phyloP scores from a whole-genome alignment of 2,113 vertebrate species.

The Hippocampus abdominalis region DNA sequence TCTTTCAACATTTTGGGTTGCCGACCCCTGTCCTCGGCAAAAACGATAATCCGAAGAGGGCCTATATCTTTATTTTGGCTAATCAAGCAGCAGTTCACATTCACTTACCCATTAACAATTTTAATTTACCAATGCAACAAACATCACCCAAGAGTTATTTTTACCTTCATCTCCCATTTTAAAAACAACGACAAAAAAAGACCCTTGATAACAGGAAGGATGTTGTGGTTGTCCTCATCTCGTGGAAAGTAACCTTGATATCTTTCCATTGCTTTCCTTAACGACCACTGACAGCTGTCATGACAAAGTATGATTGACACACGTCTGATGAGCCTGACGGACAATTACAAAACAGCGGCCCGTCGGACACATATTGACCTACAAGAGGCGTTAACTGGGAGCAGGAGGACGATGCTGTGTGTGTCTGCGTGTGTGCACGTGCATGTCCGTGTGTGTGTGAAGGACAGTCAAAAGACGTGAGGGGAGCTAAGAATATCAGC shows the following conservation, averaged over 20 bases:
- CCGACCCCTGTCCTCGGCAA: too few species aligned
- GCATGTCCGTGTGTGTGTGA: background rate
- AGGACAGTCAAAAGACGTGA: slow-evolving; percentile 40
- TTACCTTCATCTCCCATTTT: slow-evolving; percentile 10
- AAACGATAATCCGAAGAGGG: too few species aligned
- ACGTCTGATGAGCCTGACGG: slow-evolving; percentile 46
- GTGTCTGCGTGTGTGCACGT: background rate
- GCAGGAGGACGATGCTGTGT: background rate
- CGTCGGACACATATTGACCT: slow-evolving; percentile 35
- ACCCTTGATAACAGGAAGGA: slow-evolving; percentile 72
- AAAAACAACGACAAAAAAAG: background rate
- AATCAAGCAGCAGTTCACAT: background rate
- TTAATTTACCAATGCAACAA: background rate
- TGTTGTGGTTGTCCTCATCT: slow-evolving; percentile 72
- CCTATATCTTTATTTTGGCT: background rate
- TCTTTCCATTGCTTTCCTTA: slow-evolving; percentile 71
- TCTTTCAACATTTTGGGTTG: too few species aligned
- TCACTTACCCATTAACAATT: background rate
- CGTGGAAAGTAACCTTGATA: slow-evolving; percentile 70
- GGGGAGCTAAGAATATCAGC: slow-evolving; percentile 39
- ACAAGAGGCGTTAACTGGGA: slow-evolving; percentile 7
- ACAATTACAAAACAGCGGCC: slow-evolving; percentile 36
- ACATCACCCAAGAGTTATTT: background rate
- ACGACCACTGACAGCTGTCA: slow-evolving; percentile 58
- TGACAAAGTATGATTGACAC: slow-evolving; percentile 38